These are phyloP conservation scores for Cephus pygmeus DNA, from an alignment of 2,888 invertebrate species.

Conservation along the genomic window DNA sequence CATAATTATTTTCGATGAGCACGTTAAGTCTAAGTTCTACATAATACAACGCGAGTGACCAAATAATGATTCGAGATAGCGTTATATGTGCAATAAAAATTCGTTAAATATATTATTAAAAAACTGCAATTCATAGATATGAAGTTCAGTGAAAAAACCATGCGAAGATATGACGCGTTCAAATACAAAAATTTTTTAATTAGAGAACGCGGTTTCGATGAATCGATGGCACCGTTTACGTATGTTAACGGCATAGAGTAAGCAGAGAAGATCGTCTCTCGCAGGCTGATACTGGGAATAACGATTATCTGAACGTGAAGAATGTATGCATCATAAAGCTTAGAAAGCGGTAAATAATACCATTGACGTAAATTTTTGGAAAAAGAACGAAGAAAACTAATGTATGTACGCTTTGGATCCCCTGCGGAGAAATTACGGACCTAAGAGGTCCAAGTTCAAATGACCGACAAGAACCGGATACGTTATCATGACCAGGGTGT, in stretches of 20 bases:
- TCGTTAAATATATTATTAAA: too few relatives aligned
- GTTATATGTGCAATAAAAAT: too few relatives aligned
- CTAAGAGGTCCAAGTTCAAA: constrained; percentile 15
- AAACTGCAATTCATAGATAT: too few relatives aligned
- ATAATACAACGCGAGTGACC: too few relatives aligned
- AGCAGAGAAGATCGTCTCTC: not conserved
- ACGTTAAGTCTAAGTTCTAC: too few relatives aligned
- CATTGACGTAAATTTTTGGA: not conserved
- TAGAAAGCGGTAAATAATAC: not conserved
- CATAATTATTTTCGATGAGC: too few relatives aligned
- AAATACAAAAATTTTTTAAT: too few relatives aligned
- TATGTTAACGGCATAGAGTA: not conserved
- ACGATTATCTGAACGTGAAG: not conserved
- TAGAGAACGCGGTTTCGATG: too few relatives aligned
- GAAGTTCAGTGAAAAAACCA: too few relatives aligned
- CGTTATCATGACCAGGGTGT: not conserved
- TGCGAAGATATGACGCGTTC: too few relatives aligned
- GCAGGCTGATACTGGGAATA: not conserved
- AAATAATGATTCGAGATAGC: too few relatives aligned
- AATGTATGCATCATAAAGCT: not conserved
- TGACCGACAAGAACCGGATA: not conserved
- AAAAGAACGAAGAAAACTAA: not conserved
- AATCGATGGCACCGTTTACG: not conserved
- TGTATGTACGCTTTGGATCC: constrained; percentile 12
- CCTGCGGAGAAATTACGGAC: constrained; percentile 24